A percentile compares a stretch with the other conserved stretches of the same genome.
Conservation (phyloP, 2,113 vertebrate species). For the Perca flavescens region DNA sequence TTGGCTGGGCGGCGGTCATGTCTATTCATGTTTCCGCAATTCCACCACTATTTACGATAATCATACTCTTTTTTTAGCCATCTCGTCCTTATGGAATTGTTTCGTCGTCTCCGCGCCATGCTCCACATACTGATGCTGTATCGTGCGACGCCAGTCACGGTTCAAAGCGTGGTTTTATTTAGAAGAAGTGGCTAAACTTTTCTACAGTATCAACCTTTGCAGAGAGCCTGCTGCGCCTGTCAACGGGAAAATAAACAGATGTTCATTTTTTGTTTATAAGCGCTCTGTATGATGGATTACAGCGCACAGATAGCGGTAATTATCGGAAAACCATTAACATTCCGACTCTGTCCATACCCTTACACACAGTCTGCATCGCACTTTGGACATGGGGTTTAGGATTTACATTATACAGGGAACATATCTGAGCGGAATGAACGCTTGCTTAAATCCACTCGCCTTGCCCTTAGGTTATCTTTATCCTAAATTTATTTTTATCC, state of each 20-base stretch:
- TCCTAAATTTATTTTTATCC: conserved; percentile 78
- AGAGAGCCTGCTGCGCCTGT: conserved; percentile 44
- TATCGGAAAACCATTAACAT: conserved; percentile 83
- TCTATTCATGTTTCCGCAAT: conserved; percentile 61
- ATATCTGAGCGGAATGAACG: conserved; percentile 66
- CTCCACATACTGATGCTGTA: conserved; percentile 54
- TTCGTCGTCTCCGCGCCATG: neutral
- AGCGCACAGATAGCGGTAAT: conserved; percentile 80
- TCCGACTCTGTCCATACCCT: conserved; percentile 80
- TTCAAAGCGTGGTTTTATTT: conserved; percentile 67
- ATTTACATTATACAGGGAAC: conserved; percentile 58
- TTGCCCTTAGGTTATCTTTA: conserved; percentile 76
- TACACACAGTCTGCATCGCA: conserved; percentile 30
- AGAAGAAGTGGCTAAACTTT: conserved; percentile 44
- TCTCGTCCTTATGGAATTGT: conserved; percentile 11
- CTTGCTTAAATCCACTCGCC: conserved; percentile 70
- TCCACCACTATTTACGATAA: conserved; percentile 49
- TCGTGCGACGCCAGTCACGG: conserved; percentile 61
- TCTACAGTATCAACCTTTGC: conserved; percentile 54
- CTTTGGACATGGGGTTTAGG: conserved; percentile 64
- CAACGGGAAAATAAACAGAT: conserved; percentile 80
- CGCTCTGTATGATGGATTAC: conserved; percentile 76
- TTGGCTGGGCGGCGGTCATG: conserved; percentile 27
- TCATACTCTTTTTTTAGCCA: conserved; percentile 19
- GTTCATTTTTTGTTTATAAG: conserved; percentile 75